phyloP scores from a whole-genome alignment of 2,888 invertebrate species.

The Phaedon cochleariae region DNA sequence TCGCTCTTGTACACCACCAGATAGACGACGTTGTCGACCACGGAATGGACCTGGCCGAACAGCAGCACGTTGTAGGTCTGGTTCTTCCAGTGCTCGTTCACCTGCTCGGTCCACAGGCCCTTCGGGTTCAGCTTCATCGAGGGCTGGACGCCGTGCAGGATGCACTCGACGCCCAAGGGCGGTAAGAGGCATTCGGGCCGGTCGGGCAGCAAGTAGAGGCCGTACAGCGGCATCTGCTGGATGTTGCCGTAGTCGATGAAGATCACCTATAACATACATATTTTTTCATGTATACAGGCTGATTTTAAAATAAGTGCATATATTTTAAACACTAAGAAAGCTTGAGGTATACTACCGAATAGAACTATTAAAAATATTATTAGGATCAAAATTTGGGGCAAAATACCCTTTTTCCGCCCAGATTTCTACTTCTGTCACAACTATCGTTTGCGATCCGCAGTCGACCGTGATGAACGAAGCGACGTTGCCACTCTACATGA shows the following conservation, averaged over 20 bases:
- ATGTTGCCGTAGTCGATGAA: slow-evolving; percentile 83
- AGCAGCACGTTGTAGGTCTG: slow-evolving; percentile 49
- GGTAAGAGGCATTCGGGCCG: slow-evolving; percentile 57
- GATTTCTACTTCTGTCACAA: no score
- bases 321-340: no score
- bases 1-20: slow-evolving; percentile 67
- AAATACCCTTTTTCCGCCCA: no score
- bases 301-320: no score
- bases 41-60: slow-evolving; percentile 74
- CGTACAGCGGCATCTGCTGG: slow-evolving; percentile 61
- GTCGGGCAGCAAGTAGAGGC: slow-evolving; percentile 61
- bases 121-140: slow-evolving; percentile 67
- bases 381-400: no score
- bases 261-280: no score
- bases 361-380: no score
- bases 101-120: slow-evolving; percentile 70
- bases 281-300: no score
- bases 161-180: slow-evolving; percentile 76
- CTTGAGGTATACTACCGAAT: no score
- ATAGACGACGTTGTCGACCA: slow-evolving; percentile 78
- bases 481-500: no score
- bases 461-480: no score
- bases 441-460: no score
- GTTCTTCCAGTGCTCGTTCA: slow-evolving; percentile 63
- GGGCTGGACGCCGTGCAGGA: slow-evolving; percentile 75